A percentile compares a stretch with the other conserved stretches of the same genome.
phyloP scores from a whole-genome alignment of 2,888 invertebrate genomes.

The Agrochola circellaris region DNA sequence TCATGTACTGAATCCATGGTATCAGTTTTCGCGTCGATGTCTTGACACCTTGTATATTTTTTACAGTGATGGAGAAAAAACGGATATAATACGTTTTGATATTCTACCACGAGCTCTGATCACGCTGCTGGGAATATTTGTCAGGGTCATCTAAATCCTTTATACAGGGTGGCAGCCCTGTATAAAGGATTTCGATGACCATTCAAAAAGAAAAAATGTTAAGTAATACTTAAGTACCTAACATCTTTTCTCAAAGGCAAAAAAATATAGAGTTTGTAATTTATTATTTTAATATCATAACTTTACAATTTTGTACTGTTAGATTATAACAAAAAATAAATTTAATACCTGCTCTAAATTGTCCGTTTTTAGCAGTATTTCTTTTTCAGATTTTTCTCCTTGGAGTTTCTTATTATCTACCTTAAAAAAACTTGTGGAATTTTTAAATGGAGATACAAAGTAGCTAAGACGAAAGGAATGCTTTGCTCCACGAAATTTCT shows the following conservation, averaged over 20 bases:
- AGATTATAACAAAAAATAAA: conserved; percentile 24
- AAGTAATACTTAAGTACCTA: no score
- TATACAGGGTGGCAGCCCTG: no score
- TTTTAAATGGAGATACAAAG: conserved; percentile 52
- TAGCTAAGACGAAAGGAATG: conserved; percentile 36
- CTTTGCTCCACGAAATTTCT: conserved; percentile 34
- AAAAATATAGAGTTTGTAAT: conserved; percentile 1
- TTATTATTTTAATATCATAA: conserved; percentile 5
- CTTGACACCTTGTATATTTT: no score
- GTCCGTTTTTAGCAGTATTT: conserved; percentile 6
- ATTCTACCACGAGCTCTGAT: not conserved
- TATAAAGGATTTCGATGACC: not conserved
- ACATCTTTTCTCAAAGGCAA: not conserved
- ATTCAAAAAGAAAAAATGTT: not conserved
- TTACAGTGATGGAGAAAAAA: not conserved
- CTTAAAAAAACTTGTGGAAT: conserved; percentile 53
- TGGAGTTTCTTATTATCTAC: conserved; percentile 41
- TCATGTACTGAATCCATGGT: no score
- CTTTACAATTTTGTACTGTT: conserved; percentile 7
- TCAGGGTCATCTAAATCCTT: no score
- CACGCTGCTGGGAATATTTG: not conserved
- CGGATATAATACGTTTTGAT: not conserved
- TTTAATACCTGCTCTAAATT: conserved; percentile 31
- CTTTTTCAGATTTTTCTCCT: conserved; percentile 33
- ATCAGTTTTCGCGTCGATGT: no score